Evolutionary conservation across 2,113 vertebrate species (phyloP).

Genomic region (Odocoileus hemionus): DNA sequence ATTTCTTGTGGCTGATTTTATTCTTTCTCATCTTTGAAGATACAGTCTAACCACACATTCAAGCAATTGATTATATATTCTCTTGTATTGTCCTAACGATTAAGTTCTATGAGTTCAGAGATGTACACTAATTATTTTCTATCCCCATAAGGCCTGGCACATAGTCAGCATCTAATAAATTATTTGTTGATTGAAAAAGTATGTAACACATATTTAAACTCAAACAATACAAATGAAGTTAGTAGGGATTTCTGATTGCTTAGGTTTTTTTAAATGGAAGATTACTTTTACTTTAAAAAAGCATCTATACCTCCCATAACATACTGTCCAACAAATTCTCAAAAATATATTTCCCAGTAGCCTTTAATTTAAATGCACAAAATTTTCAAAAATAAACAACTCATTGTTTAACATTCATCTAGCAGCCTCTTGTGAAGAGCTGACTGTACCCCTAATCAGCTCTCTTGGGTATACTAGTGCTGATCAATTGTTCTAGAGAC

Average conservation of each 20-base stretch:
- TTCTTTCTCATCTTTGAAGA: constrained; percentile 24
- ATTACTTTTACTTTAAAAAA: constrained; percentile 12
- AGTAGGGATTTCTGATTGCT: not conserved
- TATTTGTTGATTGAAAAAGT: constrained; percentile 6
- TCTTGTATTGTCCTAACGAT: not conserved
- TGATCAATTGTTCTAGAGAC: constrained; percentile 18
- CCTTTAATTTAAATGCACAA: constrained; percentile 35
- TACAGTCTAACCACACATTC: not conserved
- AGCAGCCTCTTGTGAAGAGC: not conserved
- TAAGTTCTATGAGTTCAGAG: constrained; percentile 16
- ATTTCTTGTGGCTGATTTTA: constrained; percentile 7
- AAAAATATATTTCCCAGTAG: constrained; percentile 39
- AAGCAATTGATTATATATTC: not conserved
- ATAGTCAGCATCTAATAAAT: constrained; percentile 1
- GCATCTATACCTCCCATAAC: not conserved
- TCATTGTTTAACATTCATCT: not conserved
- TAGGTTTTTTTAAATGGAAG: not conserved
- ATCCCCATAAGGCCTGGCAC: not conserved
- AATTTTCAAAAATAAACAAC: constrained; percentile 19
- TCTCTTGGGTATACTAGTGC: not conserved
- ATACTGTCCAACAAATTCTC: constrained; percentile 9
- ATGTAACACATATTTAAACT: constrained; percentile 18
- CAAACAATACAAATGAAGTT: constrained; percentile 19
- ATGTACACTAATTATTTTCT: constrained; percentile 37
- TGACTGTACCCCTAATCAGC: not conserved